These are phyloP conservation scores for Acleris cristana DNA, from an alignment of 2,888 invertebrate genomes.

Conservation along the genomic window DNA sequence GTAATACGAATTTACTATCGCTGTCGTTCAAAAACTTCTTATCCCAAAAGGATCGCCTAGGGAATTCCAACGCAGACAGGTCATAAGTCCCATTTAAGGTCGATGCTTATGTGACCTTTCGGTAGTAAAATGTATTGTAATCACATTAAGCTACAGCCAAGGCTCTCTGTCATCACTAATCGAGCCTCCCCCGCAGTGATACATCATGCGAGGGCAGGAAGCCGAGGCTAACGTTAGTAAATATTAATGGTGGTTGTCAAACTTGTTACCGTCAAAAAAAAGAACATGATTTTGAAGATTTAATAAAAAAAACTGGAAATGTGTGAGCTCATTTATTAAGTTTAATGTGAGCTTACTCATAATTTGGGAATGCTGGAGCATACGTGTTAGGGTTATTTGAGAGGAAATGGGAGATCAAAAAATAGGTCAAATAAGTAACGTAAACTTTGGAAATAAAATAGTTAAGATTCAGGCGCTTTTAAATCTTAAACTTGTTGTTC, in stretches of 20 bases:
- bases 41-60: conserved; percentile 29
- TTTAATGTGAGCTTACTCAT: too few relatives aligned
- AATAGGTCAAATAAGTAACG: too few relatives aligned
- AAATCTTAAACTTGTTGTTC: too few relatives aligned
- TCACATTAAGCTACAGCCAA: conserved; percentile 65
- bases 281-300: conserved; percentile 24
- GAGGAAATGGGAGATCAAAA: too few relatives aligned
- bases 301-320: conserved; percentile 19
- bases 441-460: too few relatives aligned
- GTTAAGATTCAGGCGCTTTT: too few relatives aligned
- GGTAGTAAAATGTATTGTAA: conserved; percentile 49
- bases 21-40: conserved; percentile 2
- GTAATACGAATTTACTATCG: conserved; percentile 4
- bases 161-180: conserved; percentile 69
- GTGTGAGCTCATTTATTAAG: conserved; percentile 4
- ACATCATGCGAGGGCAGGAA: conserved; percentile 49
- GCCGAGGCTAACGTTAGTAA: conserved; percentile 32
- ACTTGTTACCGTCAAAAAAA: conserved; percentile 27
- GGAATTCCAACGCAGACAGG: not conserved
- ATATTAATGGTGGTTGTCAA: conserved; percentile 38
- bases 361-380: too few relatives aligned
- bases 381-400: too few relatives aligned
- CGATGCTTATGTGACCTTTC: conserved; percentile 36
- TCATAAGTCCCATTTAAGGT: conserved; percentile 1
- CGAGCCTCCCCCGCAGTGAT: conserved; percentile 50